phyloP scores from a whole-genome alignment of 2,113 vertebrate species.

The Todiramphus chloris region DNA sequence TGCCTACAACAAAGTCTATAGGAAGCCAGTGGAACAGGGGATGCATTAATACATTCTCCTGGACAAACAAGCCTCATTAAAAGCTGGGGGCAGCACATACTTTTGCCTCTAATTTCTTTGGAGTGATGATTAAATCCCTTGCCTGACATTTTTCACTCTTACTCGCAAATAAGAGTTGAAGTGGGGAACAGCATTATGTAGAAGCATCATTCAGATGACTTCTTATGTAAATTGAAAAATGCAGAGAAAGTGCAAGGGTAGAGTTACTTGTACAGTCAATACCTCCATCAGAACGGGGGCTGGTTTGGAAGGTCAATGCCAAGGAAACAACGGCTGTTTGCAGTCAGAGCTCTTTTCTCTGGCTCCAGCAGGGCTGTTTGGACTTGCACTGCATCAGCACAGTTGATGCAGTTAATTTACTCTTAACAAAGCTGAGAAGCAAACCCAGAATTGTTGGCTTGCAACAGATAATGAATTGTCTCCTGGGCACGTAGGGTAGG shows the following conservation, averaged over 20 bases:
- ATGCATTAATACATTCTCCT: neutral
- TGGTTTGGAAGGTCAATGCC: conserved; percentile 34
- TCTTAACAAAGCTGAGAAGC: conserved; percentile 5
- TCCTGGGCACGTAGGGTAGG: neutral
- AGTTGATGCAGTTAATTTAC: conserved; percentile 28
- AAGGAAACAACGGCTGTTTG: conserved; percentile 34
- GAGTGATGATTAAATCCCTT: neutral
- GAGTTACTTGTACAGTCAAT: neutral
- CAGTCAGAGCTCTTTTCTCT: conserved; percentile 13
- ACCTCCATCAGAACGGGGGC: neutral
- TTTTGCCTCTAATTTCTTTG: neutral
- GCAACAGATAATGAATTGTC: neutral
- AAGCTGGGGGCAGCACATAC: neutral
- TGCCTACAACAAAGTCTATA: neutral
- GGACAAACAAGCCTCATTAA: neutral
- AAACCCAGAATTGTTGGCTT: neutral
- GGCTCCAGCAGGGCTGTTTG: neutral
- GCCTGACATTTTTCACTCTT: neutral
- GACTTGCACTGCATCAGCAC: neutral
- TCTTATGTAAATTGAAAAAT: neutral
- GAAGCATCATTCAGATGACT: neutral
- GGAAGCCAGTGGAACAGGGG: neutral
- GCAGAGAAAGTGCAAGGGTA: neutral
- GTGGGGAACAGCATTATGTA: neutral
- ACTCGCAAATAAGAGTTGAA: neutral